Evolutionary conservation across 2,888 invertebrate genomes (phyloP), one percentile per base, ranked within the genome.

Genomic region (Saturnia pavonia): DNA sequence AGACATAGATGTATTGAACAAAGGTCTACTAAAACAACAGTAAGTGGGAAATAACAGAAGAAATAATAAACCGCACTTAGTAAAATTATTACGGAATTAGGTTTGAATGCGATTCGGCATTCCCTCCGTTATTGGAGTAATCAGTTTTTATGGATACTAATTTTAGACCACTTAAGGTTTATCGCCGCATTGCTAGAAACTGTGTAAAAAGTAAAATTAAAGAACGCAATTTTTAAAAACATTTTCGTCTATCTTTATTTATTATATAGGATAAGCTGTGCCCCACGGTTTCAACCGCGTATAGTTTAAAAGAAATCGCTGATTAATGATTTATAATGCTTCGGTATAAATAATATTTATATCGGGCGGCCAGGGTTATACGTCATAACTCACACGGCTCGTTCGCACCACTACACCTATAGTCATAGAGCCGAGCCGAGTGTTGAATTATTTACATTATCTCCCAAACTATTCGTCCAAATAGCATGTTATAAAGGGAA

Each of bases 121-220:
- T 57, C 25, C 19, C 14, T 25, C 57, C 57, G 25, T 57, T 57
- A 57, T 57, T 57, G 57, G 14, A 25, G 25, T 57, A 57, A 57
- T 57, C 22, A 57, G 22, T 25, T 57, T 57, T 57, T 57, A 57
- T 57, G 57, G 57, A 25, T 12, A 25, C 57, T 57, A 57, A 57
- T 57, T 57, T 57, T 57, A 57, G 12, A 25, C 57, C 57, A 57
- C 57, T 57, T 57, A 57, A 25, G 25, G 57, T 27, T 27, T 14
- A 11, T 3, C 57, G 14, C 57, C 25, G 57, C 25, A 25, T 22
- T 14, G 8, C 25, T 25, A 12, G 57, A 57, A 57, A 57, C 57
- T 57, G 16, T 57, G 25, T 57, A 25, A 57, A 25, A 57, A 25
- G 25, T 25, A 25, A 57, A 27, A 57, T 19, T 57, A 25, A 22